phyloP scores from a whole-genome alignment of 2,797 vertebrate species.

The Steatocranus sp. region DNA sequence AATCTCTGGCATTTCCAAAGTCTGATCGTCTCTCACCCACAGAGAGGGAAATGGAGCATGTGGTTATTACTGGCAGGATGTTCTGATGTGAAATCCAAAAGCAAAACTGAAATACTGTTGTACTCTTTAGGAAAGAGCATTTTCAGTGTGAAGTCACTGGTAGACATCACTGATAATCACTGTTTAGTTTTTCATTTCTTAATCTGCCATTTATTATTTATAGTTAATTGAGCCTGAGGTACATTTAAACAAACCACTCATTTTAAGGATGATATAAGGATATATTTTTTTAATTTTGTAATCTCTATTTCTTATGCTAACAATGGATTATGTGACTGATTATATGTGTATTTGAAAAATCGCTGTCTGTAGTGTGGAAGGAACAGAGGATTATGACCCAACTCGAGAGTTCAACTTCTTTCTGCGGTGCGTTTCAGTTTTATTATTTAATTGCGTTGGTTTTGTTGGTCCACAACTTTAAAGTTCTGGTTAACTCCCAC shows the following conservation, averaged over 20 bases:
- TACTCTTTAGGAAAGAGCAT: background rate
- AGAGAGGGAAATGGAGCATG: constrained; percentile 48
- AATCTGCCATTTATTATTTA: background rate
- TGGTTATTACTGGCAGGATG: constrained; percentile 34
- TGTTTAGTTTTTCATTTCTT: background rate
- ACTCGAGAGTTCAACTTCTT: background rate
- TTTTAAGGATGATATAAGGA: background rate
- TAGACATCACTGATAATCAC: background rate
- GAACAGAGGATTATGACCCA: background rate
- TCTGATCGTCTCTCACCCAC: constrained; percentile 25
- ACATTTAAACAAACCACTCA: background rate
- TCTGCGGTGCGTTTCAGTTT: background rate
- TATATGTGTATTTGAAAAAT: background rate
- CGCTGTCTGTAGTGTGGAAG: background rate
- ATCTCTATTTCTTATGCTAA: background rate
- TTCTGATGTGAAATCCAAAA: constrained; percentile 7
- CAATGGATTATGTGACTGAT: background rate
- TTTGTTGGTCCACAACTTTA: background rate
- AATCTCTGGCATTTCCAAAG: constrained; percentile 20
- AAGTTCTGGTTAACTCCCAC: background rate
- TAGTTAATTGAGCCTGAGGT: background rate
- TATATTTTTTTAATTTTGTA: background rate
- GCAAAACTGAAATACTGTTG: background rate
- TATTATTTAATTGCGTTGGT: background rate
- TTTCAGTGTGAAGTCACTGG: background rate